A percentile compares a stretch with the other conserved stretches of the same genome.
These are phyloP conservation scores for Neuroscelio doddi DNA, from an alignment of 2,888 invertebrate genomes.

Conservation along the genomic window DNA sequence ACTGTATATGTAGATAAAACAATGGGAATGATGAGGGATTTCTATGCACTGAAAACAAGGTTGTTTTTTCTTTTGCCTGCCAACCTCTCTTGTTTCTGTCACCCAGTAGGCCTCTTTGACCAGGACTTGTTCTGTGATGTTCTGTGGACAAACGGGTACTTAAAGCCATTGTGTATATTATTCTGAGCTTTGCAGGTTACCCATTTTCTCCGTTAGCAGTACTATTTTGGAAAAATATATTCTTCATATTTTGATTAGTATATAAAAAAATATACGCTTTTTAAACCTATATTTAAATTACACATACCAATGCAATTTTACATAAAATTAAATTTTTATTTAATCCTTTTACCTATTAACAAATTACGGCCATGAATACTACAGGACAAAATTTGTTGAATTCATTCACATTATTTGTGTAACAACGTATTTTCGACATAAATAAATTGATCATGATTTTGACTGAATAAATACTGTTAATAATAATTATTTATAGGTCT, in stretches of 20 bases:
- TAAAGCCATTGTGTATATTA: slow-evolving; percentile 53
- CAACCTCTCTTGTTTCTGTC: slow-evolving; percentile 94
- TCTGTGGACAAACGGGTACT: slow-evolving; percentile 83
- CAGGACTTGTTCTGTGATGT: slow-evolving; percentile 96
- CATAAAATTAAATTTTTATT: no score
- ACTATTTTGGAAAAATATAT: slow-evolving; percentile 12
- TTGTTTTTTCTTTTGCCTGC: slow-evolving; percentile 72
- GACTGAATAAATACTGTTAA: no score
- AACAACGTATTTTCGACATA: no score
- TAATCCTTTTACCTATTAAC: no score
- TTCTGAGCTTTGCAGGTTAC: slow-evolving; percentile 30
- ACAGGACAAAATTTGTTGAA: no score
- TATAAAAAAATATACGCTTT: not conserved
- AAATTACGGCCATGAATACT: no score
- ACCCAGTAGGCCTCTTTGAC: slow-evolving; percentile 96
- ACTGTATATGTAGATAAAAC: slow-evolving; percentile 18
- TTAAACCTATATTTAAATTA: no score
- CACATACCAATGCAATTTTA: no score
- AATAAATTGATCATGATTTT: no score
- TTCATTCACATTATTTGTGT: no score
- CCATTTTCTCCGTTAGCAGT: slow-evolving; percentile 8
- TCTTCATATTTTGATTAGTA: not conserved
- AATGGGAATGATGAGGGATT: slow-evolving; percentile 35
- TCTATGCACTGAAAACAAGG: slow-evolving; percentile 69
- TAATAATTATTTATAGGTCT: no score